Evolutionary conservation across 2,113 vertebrate genomes (phyloP), one percentile per base, ranked within the genome.

Genomic region (Chinchilla lanigera): DNA sequence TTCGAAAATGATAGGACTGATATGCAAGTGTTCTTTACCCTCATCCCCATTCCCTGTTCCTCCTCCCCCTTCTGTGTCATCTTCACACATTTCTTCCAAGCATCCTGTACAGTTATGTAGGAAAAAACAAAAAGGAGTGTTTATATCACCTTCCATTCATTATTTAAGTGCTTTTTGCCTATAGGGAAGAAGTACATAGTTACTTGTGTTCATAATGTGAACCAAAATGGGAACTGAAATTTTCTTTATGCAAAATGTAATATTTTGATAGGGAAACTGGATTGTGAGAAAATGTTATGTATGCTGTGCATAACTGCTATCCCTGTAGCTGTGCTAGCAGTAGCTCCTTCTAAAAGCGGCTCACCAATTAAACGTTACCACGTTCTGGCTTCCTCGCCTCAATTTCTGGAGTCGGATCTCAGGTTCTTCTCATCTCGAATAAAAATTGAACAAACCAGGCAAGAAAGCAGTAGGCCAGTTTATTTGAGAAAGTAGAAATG

Each of bases 171-270:
- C 2, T 47, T 0, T 44, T 67, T 95, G 2, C 52, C 58, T 69
- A 67, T 61, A 75, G 60, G 26, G 35, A 0, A 24, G 2, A 16
- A 20, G 56, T 41, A 52, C 17, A 13, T 0, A n/a, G 10, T 52
- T 50, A n/a, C 93, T 50, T 81, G 47, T 38, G 63, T 82, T 95
- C 73, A 86, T 41, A 89, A 71, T 30, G 26, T 87, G 61, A 86
- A 82, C 84, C 61, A 75, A 78, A 90, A 83, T 58, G 89, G 65
- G 82, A 96, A 71, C 2, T 67, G 22, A 35, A 95, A 89, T 95
- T 89, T 54, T 56, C 87, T 89, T 3, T 60, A 90, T 78, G 65
- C 7, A 65, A 54, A 90, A 80, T 86, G 86, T 93, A 92, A 93
- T 50, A 89, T 69, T 89, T 81, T 71, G n/a, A 35, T 84, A 22